phyloP scores from a whole-genome alignment of 2,797 vertebrate genomes.

The Takifugu rubripes region DNA sequence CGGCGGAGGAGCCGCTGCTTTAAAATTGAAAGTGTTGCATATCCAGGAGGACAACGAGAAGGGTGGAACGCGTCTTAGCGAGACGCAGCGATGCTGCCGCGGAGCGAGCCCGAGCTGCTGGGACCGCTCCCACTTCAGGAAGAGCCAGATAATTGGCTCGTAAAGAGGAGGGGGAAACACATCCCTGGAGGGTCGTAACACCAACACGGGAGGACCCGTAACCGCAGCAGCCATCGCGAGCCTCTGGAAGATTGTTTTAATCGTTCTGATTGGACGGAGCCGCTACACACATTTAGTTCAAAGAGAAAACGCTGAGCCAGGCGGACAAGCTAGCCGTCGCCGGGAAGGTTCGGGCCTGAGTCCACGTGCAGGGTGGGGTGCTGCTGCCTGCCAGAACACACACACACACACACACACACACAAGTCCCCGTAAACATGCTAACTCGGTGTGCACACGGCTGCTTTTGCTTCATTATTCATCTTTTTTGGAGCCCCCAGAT shows the following conservation, averaged over 20 bases:
- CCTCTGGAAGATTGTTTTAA: neutral
- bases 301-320: neutral
- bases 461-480: no score
- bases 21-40: slow-evolving; percentile 39
- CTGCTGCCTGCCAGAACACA: no score
- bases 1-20: slow-evolving; percentile 42
- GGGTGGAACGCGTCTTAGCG: slow-evolving; percentile 27
- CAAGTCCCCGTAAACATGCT: no score
- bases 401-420: no score
- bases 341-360: no score
- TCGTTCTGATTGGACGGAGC: neutral
- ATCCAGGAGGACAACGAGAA: slow-evolving; percentile 47
- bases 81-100: slow-evolving; percentile 4
- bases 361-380: no score
- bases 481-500: no score
- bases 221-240: neutral
- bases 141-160: slow-evolving; percentile 26
- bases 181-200: slow-evolving; percentile 5
- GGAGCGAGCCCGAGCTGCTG: neutral
- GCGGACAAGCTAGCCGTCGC: no score
- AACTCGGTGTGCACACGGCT: no score
- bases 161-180: slow-evolving; percentile 23
- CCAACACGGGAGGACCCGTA: neutral
- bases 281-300: neutral
- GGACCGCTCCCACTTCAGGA: slow-evolving; percentile 9